Base-by-base conservation (phyloP, 2,797 vertebrate genomes). In the Fundulus diaphanus region DNA sequence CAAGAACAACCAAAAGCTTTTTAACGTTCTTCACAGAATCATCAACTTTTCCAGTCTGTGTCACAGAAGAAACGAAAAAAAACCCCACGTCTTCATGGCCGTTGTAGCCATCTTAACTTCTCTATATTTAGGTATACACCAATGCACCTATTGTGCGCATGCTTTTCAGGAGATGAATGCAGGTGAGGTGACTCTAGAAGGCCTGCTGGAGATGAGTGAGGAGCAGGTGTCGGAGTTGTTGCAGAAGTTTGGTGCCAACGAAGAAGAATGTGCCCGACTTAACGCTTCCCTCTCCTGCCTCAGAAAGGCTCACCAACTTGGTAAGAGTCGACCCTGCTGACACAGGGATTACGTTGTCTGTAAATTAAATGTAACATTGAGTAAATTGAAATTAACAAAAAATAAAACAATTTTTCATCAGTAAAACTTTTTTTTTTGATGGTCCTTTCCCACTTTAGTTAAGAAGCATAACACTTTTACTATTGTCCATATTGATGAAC, bases 241-340 rank as follows among this genome's bases (percentile, higher is more conserved):
- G 92, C 96, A 96, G 94, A 98, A 97, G 85, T 98, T 97, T 0
- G 98, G 98, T 59, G 97, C 97, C 91, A 99, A 93, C 82, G 94
- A 92, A 0, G 97, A 99, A 67, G 98, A 99, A 88, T 97, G 97
- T 0, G 98, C 97, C 24, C 96, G 98, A 22, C 96, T 99, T 89
- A 99, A 98, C 0, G 98, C 98, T 78, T 99, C 98, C 24, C 97
- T 99, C 27, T 96, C 97, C 93, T 99, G 98, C 93, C 96, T 99
- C 44, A 93, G 96, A 86, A 97, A 92, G 1, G 97, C 97, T 77
- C 96, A 98, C 90, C 95, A 96, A 91, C 96, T 97, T 49, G 98
- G 98, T 99, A 85, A 94, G 96, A 16, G 37, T 33, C n/a, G 54
- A 31, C 42, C 16, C 49, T 44, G 42, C 52, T 37, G 44, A 73